A percentile compares a stretch with the other conserved stretches of the same genome.
Evolutionary conservation across 2,797 vertebrate genomes (phyloP).

Genomic region (Megaceryle alcyon): DNA sequence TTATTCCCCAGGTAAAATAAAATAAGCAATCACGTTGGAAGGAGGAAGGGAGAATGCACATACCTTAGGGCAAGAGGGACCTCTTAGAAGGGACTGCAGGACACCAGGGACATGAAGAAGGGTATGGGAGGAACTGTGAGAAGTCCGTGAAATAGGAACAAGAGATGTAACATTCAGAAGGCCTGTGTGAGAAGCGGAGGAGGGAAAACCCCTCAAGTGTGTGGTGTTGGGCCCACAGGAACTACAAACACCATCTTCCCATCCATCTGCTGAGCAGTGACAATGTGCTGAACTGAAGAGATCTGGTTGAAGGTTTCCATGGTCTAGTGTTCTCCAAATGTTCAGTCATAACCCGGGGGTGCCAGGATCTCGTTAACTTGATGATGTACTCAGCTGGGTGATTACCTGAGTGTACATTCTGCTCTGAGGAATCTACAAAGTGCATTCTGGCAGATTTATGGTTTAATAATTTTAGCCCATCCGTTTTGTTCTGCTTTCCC

Average conservation of each 20-base stretch:
- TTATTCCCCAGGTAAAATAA: not conserved
- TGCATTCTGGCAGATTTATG: not conserved
- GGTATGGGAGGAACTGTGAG: not conserved
- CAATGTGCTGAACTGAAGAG: not conserved
- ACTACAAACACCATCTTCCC: not conserved
- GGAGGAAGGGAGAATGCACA: not conserved
- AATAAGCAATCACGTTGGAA: not conserved
- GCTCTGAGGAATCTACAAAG: not conserved
- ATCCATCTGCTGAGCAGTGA: not conserved
- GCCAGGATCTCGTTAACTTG: not conserved
- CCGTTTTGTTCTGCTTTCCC: not conserved
- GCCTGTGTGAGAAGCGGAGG: not conserved
- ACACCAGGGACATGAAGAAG: not conserved
- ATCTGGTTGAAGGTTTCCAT: not conserved
- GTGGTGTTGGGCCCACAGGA: not conserved
- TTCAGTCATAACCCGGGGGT: not conserved
- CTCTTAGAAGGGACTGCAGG: not conserved
- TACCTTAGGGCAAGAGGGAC: not conserved
- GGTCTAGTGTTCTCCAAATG: not conserved
- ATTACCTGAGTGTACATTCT: fast-evolving
- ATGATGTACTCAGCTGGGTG: not conserved
- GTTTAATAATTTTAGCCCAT: not conserved
- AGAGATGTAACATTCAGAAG: not conserved
- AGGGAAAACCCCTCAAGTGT: not conserved
- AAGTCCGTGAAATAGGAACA: not conserved